Conservation (phyloP, 2,113 vertebrate genomes). For the Brachyistius frenatus region DNA sequence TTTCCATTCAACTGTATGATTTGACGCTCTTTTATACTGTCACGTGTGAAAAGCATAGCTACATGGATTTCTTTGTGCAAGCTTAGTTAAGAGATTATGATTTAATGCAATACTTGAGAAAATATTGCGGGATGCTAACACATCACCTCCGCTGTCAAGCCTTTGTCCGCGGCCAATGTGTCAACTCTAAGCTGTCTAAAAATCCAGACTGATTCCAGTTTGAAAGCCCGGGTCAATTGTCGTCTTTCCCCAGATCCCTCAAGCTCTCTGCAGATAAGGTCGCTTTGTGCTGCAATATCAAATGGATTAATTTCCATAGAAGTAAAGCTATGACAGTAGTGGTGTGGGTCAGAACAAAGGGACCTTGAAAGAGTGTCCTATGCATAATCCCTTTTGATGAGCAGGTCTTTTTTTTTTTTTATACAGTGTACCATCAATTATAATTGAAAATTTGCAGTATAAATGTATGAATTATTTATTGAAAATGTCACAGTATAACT, state of each 20-base stretch:
- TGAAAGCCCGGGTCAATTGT: slow-evolving; percentile 16
- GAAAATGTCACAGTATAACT: background rate
- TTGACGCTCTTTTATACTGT: too few species aligned
- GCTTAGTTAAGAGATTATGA: background rate
- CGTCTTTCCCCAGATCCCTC: background rate
- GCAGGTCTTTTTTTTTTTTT: background rate
- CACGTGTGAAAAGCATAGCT: background rate
- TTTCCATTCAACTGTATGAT: background rate
- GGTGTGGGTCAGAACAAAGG: background rate
- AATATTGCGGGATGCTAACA: background rate
- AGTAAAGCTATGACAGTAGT: background rate
- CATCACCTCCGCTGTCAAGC: background rate
- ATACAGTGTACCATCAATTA: background rate
- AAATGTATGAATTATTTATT: slow-evolving; percentile 6
- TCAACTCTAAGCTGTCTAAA: background rate
- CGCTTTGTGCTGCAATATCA: slow-evolving; percentile 19
- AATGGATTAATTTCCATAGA: slow-evolving; percentile 25
- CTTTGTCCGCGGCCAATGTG: background rate
- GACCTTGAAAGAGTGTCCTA: background rate
- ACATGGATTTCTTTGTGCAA: background rate
- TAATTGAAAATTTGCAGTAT: background rate
- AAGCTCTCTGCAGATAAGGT: slow-evolving; percentile 25
- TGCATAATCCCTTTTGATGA: background rate
- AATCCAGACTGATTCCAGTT: background rate
- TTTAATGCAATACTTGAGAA: background rate